These are phyloP conservation scores for Enteromius unitaeniatus DNA, from an alignment of 2,797 vertebrate genomes.

Conservation along the genomic window DNA sequence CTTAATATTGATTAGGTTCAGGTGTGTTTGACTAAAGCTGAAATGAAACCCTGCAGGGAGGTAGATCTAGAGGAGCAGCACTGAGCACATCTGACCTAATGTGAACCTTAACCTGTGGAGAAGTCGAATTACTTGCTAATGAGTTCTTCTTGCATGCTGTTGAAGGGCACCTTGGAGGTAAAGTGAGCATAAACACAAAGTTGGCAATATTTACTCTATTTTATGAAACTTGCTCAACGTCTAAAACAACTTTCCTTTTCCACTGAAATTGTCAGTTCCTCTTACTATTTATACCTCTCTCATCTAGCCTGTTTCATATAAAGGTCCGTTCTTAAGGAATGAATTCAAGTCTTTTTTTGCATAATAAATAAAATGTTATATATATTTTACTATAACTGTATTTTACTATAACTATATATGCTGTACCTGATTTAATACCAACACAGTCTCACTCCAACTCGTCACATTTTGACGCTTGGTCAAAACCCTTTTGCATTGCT, in stretches of 20 bases:
- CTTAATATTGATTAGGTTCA: neutral
- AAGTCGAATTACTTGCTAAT: neutral
- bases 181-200: neutral
- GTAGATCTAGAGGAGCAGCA: neutral
- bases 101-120: neutral
- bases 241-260: neutral
- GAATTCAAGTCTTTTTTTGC: neutral
- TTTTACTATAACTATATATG: too few species aligned
- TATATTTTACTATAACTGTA: too few species aligned
- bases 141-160: neutral
- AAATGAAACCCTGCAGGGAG: neutral
- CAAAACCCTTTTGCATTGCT: too few species aligned
- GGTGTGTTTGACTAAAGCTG: neutral
- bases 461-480: too few species aligned
- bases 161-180: neutral
- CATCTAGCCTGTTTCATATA: neutral
- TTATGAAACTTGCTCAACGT: neutral
- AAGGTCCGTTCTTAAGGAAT: neutral
- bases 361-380: neutral
- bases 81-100: neutral
- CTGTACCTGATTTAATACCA: too few species aligned
- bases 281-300: neutral
- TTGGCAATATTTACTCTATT: neutral
- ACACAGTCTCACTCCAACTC: too few species aligned
- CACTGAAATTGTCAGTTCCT: neutral